Evolutionary conservation across 1,140 invertebrate species (phyloP), one percentile per base, ranked within the genome.

Genomic region (Colletes latitarsis): DNA sequence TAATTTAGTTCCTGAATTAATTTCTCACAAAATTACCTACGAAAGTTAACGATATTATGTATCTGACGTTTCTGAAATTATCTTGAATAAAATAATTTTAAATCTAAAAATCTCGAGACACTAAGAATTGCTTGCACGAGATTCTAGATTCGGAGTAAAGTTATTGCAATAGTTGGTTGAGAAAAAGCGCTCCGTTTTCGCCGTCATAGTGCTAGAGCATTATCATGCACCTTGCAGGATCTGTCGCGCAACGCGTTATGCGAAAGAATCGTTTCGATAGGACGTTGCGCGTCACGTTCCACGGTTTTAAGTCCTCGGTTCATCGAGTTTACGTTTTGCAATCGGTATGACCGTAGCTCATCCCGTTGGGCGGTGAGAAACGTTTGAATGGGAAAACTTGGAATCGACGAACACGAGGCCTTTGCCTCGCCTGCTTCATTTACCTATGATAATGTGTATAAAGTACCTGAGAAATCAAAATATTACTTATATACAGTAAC

Each of bases 391-490:
- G 30, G 53, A 52, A 67, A 60, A 67, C 21, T 30, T 52, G 30
- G 30, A 43, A 0, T 75, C 63, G 78, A 74, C 60, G 72, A 68
- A 60, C 77, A 62, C 63, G 58, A 78, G 52, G 71, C 79, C 30
- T 30, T 78, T 9, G 77, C 80, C 69, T 81, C 85, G 86, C 84
- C 88, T 88, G 86, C 88, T 87, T 92, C 90, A 89, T 88, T 78
- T 86, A 86, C 83, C 88, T 86, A 92, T 90, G 88, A 92, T 91
- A 90, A 92, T 92, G 89, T 93, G 90, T 92, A 91, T 92, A 92
- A 93, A 91, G 92, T 93, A 93, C 92, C 92, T 93, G 92, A 93
- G 53, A 84, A 87, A 87, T 87, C 86, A 87, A 88, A 90, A 91
- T 88, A 92, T 90, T 82, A 86, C 76, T 86, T 86, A 83, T 76